A percentile compares a stretch with the other conserved stretches of the same genome.
Conservation (phyloP, 2,113 vertebrate genomes). For the Lasiurus borealis region DNA sequence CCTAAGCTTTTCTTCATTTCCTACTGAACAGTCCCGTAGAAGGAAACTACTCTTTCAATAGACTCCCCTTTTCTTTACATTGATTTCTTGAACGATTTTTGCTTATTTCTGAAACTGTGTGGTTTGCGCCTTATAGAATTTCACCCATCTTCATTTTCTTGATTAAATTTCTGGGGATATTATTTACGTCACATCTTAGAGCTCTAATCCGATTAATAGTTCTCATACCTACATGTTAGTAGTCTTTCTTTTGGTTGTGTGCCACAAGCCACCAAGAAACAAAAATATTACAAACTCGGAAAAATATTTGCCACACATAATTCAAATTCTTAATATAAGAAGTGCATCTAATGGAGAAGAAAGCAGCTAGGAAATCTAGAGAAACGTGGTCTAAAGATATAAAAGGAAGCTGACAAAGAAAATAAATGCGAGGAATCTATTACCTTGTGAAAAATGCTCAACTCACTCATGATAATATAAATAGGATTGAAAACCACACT, state of each 20-base stretch:
- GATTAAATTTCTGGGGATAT: neutral
- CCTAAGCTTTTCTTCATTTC: neutral
- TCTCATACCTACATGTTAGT: neutral
- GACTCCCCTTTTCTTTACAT: neutral
- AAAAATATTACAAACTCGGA: neutral
- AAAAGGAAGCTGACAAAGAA: neutral
- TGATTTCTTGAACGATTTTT: neutral
- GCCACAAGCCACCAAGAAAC: neutral
- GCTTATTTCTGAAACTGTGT: neutral
- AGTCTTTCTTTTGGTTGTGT: neutral
- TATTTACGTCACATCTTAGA: neutral
- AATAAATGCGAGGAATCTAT: neutral
- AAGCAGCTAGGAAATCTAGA: neutral
- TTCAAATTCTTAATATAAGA: neutral
- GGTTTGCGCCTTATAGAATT: neutral
- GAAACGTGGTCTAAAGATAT: neutral
- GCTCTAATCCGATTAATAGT: neutral
- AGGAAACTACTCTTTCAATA: neutral
- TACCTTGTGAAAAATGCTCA: neutral
- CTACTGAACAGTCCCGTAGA: neutral
- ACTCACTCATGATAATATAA: neutral
- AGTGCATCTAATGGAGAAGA: neutral
- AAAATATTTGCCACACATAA: conserved; percentile 12
- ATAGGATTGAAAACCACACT: neutral
- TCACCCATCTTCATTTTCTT: neutral